These are phyloP conservation scores for Catamblyrhynchus diadema DNA, from an alignment of 2,797 vertebrate genomes.

Conservation along the genomic window DNA sequence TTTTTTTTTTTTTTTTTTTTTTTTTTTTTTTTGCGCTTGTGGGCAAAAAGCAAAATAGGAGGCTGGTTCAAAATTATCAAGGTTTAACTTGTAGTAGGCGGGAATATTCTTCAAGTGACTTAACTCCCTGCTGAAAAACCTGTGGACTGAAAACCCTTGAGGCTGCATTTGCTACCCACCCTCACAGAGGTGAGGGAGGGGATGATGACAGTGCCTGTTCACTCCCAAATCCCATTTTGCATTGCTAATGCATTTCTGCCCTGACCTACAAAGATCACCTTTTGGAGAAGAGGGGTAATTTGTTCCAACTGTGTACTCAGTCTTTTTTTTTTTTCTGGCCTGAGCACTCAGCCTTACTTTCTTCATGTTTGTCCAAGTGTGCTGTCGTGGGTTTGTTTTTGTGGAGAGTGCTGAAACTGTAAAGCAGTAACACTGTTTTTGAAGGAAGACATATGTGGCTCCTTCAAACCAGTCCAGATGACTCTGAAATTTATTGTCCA, in stretches of 20 bases:
- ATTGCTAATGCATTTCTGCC: neutral
- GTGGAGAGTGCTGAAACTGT: neutral
- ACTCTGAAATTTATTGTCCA: neutral
- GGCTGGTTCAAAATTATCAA: neutral
- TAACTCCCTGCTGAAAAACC: neutral
- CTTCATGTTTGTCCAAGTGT: neutral
- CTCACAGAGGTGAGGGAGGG: neutral
- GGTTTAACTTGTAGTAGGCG: neutral
- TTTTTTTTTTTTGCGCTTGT: neutral
- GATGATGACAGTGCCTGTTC: neutral
- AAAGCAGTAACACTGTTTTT: neutral
- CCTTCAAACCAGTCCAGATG: neutral
- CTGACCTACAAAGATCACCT: neutral
- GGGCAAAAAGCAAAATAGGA: neutral
- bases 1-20: neutral
- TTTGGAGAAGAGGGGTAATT: neutral
- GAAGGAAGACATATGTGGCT: neutral
- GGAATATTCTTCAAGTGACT: neutral
- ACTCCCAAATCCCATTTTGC: neutral
- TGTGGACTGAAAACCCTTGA: neutral
- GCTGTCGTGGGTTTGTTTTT: neutral
- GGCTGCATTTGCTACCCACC: neutral
- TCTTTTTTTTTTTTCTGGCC: neutral
- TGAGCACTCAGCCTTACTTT: neutral
- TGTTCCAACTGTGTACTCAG: neutral